phyloP scores from a whole-genome alignment of 2,113 vertebrate genomes.

The Planiliza haematocheilus region DNA sequence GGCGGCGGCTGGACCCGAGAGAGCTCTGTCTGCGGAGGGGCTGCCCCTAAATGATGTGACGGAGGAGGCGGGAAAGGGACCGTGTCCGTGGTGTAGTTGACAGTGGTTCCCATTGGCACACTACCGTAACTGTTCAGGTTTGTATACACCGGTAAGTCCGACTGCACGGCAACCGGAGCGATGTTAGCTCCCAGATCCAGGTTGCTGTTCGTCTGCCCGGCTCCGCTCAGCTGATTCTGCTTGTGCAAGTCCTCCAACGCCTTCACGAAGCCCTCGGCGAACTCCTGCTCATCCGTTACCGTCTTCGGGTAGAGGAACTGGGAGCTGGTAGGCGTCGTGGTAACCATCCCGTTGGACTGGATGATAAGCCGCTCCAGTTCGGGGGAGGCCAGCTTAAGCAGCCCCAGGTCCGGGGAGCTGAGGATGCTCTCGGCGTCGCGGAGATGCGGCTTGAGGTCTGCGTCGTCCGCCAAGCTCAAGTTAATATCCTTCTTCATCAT shows the following conservation, averaged over 20 bases:
- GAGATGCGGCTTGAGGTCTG: slow-evolving; percentile 81
- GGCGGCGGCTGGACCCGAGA: slow-evolving; percentile 77
- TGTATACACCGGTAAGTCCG: slow-evolving; percentile 89
- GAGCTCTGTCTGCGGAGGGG: slow-evolving; percentile 71
- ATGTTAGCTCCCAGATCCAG: slow-evolving; percentile 75
- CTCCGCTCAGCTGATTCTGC: slow-evolving; percentile 89
- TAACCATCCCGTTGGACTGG: slow-evolving; percentile 95
- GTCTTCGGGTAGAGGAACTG: slow-evolving; percentile 91
- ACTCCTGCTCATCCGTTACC: slow-evolving; percentile 94
- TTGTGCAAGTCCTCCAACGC: slow-evolving; percentile 95
- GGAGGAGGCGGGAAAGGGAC: slow-evolving; percentile 86
- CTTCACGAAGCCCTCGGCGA: slow-evolving; percentile 96
- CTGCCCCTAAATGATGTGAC: slow-evolving; percentile 73
- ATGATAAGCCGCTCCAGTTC: slow-evolving; percentile 95
- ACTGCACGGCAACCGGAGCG: slow-evolving; percentile 68
- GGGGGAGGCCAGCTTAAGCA: slow-evolving; percentile 92
- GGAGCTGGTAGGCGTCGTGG: slow-evolving; percentile 88
- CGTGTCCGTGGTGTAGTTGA: slow-evolving; percentile 87
- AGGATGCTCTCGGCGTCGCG: slow-evolving; percentile 85
- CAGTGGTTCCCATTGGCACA: slow-evolving; percentile 79
- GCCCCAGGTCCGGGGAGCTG: slow-evolving; percentile 88
- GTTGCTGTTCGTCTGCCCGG: slow-evolving; percentile 40
- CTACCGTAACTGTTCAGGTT: slow-evolving; percentile 83
- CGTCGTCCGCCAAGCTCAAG: slow-evolving; percentile 84
- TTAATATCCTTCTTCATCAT: slow-evolving; percentile 91